Evolutionary conservation across 1,140 invertebrate species (phyloP).

Genomic region (Drosophila azteca): DNA sequence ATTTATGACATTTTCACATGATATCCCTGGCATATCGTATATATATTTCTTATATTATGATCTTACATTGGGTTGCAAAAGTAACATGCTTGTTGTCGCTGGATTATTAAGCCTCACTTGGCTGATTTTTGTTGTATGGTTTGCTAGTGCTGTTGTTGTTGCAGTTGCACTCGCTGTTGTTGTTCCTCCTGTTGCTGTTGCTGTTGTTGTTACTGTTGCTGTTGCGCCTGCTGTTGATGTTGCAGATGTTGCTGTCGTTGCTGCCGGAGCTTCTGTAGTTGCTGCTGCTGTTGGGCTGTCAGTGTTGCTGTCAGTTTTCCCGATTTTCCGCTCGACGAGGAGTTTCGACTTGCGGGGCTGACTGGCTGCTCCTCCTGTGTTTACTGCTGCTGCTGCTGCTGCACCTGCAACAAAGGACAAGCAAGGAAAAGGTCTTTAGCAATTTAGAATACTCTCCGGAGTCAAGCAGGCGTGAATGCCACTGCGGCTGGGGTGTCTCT

Average conservation of each 20-base stretch:
- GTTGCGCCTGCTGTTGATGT: slow-evolving; percentile 11
- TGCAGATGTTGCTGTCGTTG: slow-evolving; percentile 26
- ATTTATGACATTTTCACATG: too few relatives aligned
- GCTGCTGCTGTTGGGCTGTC: slow-evolving; percentile 18
- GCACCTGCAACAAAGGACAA: slow-evolving; percentile 60
- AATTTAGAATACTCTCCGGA: slow-evolving; percentile 18
- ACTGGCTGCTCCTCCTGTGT: slow-evolving; percentile 17
- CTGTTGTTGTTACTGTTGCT: slow-evolving; percentile 14
- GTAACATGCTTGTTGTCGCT: slow-evolving; percentile 83
- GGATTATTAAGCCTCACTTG: slow-evolving; percentile 68
- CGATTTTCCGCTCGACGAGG: slow-evolving; percentile 37
- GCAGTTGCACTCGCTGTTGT: slow-evolving; percentile 25
- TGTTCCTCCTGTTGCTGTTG: slow-evolving; percentile 20
- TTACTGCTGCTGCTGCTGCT: slow-evolving; percentile 24
- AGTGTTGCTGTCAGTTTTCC: slow-evolving; percentile 46
- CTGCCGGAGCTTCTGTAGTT: slow-evolving; percentile 21
- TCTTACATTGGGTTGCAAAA: slow-evolving; percentile 83
- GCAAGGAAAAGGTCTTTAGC: slow-evolving; percentile 14
- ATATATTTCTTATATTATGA: slow-evolving; percentile 2
- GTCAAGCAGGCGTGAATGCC: slow-evolving; percentile 53
- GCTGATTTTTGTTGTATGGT: slow-evolving; percentile 60
- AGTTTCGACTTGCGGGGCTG: slow-evolving; percentile 44
- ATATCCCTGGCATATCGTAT: not conserved
- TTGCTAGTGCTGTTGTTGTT: slow-evolving; percentile 37
- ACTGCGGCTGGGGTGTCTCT: slow-evolving; percentile 41